Evolutionary conservation across 2,888 invertebrate genomes (phyloP).

Genomic region (Agrochola lychnidis): DNA sequence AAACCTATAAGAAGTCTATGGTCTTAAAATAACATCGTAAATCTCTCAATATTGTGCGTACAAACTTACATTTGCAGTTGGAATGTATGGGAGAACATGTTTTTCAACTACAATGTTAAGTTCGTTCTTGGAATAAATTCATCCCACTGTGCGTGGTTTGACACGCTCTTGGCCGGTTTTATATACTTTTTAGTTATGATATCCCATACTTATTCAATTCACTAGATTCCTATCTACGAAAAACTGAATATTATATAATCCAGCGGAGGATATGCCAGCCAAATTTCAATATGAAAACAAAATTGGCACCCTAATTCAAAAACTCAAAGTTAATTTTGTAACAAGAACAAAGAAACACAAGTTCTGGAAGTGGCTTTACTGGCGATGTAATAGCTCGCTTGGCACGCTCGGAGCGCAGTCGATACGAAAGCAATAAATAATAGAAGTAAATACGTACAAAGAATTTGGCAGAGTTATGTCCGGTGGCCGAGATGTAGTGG

Average conservation of each 20-base stretch:
- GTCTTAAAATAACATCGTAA: no score
- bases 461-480: slow-evolving; percentile 88
- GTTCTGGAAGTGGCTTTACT: slow-evolving; percentile 75
- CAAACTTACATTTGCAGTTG: no score
- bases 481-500: slow-evolving; percentile 68
- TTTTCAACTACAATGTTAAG: no score
- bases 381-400: slow-evolving; percentile 80
- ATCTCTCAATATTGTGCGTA: no score
- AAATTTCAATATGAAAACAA: slow-evolving; percentile 67
- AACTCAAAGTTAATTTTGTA: slow-evolving; percentile 69
- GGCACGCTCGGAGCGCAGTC: slow-evolving; percentile 82
- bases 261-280: slow-evolving; percentile 30
- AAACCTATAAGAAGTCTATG: no score
- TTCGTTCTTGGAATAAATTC: no score
- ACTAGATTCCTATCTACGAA: not conserved
- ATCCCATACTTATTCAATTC: not conserved
- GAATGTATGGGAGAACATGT: no score
- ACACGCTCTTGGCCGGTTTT: no score
- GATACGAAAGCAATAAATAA: slow-evolving; percentile 87
- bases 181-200: not conserved
- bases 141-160: no score
- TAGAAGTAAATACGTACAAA: slow-evolving; percentile 87
- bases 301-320: slow-evolving; percentile 68
- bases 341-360: slow-evolving; percentile 77
- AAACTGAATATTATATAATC: slow-evolving; percentile 3